Conservation (phyloP, 2,888 invertebrate species). For the Lottia gigantea region DNA sequence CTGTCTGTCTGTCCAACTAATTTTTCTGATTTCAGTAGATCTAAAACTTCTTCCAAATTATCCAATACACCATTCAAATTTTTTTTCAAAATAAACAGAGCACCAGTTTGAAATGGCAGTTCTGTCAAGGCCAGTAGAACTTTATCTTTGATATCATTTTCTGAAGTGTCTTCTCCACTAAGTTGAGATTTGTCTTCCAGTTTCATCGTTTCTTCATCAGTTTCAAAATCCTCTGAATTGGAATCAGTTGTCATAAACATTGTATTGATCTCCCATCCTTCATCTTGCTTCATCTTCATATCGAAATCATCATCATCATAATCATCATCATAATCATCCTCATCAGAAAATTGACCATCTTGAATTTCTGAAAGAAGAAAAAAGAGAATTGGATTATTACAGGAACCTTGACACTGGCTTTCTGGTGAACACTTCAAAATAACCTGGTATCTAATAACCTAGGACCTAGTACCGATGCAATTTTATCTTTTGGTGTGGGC, state of each 20-base stretch:
- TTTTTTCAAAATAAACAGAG: constrained; percentile 31
- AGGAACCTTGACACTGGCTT: too few relatives aligned
- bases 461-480: too few relatives aligned
- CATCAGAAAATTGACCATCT: constrained; percentile 24
- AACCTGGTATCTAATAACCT: too few relatives aligned
- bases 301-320: constrained; percentile 20
- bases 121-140: constrained; percentile 23
- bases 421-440: too few relatives aligned
- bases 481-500: too few relatives aligned
- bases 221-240: neutral
- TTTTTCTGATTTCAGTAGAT: constrained; percentile 26
- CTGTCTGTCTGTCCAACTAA: constrained; percentile 29
- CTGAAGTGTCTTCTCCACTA: neutral
- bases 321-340: constrained; percentile 21
- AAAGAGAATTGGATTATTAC: neutral
- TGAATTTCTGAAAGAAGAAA: constrained; percentile 7
- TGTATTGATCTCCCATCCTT: constrained; percentile 11
- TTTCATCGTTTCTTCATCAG: neutral
- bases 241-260: constrained; percentile 19
- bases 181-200: constrained; percentile 4
- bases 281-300: constrained; percentile 9
- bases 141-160: constrained; percentile 12
- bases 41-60: constrained; percentile 24
- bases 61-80: constrained; percentile 28
- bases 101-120: constrained; percentile 24